Conservation (phyloP, 2,113 vertebrate species). For the Mormoops blainvillei region DNA sequence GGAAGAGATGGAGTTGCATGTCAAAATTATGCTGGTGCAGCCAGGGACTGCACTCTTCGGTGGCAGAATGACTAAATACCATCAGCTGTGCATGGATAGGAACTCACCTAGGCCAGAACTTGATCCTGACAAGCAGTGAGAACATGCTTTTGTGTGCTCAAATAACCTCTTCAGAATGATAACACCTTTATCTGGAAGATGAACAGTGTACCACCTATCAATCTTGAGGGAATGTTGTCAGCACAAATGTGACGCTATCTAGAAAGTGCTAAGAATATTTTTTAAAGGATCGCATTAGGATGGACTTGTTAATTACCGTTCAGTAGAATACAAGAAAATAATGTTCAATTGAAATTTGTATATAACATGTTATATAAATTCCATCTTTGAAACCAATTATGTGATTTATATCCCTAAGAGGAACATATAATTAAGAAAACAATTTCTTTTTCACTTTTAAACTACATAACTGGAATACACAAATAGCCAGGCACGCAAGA, state of each 20-base stretch:
- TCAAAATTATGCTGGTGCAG: not conserved
- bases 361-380: not conserved
- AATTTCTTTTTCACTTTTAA: constrained; percentile 1
- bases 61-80: not conserved
- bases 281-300: not conserved
- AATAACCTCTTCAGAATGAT: not conserved
- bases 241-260: not conserved
- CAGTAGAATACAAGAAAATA: not conserved
- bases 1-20: not conserved
- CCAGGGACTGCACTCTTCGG: not conserved
- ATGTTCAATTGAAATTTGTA: not conserved
- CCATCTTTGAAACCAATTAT: not conserved
- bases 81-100: not conserved
- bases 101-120: not conserved
- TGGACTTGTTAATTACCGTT: not conserved
- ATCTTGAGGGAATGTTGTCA: not conserved
- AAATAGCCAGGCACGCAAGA: not conserved
- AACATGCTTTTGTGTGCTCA: not conserved
- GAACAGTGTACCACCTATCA: not conserved
- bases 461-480: not conserved
- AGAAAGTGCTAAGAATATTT: not conserved
- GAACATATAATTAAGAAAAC: not conserved
- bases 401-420: not conserved
- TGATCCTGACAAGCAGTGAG: not conserved
- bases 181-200: not conserved